phyloP scores from a whole-genome alignment of 1,140 invertebrate genomes.

The Pectinophora gossypiella region DNA sequence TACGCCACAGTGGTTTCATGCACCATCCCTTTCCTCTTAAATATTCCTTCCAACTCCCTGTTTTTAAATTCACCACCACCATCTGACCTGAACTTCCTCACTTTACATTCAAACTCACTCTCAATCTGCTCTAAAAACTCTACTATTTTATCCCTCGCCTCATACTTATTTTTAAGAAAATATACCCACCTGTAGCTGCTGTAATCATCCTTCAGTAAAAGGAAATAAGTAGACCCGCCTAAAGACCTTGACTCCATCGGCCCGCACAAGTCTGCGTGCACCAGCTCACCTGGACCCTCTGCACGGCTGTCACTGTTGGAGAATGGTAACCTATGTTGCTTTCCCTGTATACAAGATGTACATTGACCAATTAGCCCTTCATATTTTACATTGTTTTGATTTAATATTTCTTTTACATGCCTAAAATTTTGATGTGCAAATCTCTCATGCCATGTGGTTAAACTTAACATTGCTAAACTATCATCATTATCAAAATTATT shows the following conservation, averaged over 20 bases:
- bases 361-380: slow-evolving; percentile 18
- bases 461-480: no score
- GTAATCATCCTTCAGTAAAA: slow-evolving; percentile 21
- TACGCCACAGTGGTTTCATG: slow-evolving; percentile 23
- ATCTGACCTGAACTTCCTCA: slow-evolving; percentile 44
- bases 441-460: slow-evolving; percentile 30
- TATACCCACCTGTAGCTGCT: slow-evolving; percentile 30
- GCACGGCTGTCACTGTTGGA: slow-evolving; percentile 14
- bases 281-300: slow-evolving; percentile 12
- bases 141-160: slow-evolving; percentile 1
- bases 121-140: slow-evolving; percentile 15
- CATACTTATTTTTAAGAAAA: slow-evolving; percentile 24
- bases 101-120: slow-evolving; percentile 30
- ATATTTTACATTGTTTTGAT: slow-evolving; percentile 9
- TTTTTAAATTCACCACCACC: slow-evolving; percentile 52
- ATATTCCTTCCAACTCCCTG: slow-evolving; percentile 23
- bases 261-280: slow-evolving; percentile 29
- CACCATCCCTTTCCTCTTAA: slow-evolving; percentile 20
- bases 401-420: slow-evolving; percentile 29
- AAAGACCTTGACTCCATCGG: slow-evolving; percentile 24
- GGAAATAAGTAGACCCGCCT: slow-evolving; percentile 26
- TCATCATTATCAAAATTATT: neutral
- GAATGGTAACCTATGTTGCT: slow-evolving; percentile 38
- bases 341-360: slow-evolving; percentile 41
- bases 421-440: slow-evolving; percentile 39